Base-by-base conservation (phyloP, 2,113 vertebrate genomes). In the Bubo scandiacus region DNA sequence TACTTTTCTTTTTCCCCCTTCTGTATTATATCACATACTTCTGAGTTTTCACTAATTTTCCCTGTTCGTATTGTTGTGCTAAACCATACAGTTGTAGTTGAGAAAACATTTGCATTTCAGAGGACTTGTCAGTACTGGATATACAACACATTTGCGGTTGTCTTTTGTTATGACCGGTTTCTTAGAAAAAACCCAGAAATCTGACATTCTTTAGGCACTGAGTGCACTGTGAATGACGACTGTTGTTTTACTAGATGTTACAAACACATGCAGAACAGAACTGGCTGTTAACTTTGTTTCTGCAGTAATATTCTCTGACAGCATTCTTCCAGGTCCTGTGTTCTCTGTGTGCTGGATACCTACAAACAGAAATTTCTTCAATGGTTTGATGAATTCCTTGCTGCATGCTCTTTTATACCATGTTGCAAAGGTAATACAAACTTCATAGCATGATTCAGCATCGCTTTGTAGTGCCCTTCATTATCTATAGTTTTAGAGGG, bases 381-480 rank as follows among this genome's bases (percentile, higher is more conserved):
- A 15, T 54, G 14, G 54, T 16, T 32, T 45, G 27, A 62, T 34
- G 17, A 32, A 62, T 61, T 79, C 55, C 18, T 38, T 54, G 27
- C 49, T 42, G 29, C 4, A 0, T 25, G 25, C 29, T 73, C 20
- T 55, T n/a, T 49, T 49, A 49, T 23, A 34, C 3, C 4, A 1
- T 36, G 21, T 36, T 81, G 68, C 40, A 18, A 52, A 73, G 20
- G 45, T 49, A 43, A 38, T 30, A 17, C 36, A 52, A 40, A 40
- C 23, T n/a, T 55, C 19, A 25, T 18, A 25, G 30, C 6, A 5
- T 22, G 36, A 10, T 51, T 73, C 36, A 58, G 51, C 26, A 32
- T 42, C 26, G 7, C 19, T 58, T 73, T 57, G 30, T 29, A 65
- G 42, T 45, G 29, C 3, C 34, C 34, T 59, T 52, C 23, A 20